A percentile compares a stretch with the other conserved stretches of the same genome.
phyloP scores from a whole-genome alignment of 2,888 invertebrate genomes.

The Nomada flava region DNA sequence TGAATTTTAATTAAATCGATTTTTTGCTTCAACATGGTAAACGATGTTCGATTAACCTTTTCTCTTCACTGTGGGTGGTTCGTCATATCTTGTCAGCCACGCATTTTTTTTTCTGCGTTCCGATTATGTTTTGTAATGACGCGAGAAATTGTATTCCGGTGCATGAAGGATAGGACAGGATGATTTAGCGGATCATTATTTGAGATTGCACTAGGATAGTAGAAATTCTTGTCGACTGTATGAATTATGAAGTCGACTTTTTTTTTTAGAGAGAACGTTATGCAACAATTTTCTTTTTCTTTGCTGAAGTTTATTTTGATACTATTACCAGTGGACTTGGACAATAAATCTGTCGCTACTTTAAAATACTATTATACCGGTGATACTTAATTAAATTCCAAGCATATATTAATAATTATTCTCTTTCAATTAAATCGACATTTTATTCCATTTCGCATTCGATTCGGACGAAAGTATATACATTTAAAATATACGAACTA shows the following conservation, averaged over 20 bases:
- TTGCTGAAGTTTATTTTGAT: no score
- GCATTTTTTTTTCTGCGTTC: neutral
- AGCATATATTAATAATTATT: neutral
- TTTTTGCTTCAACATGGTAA: neutral
- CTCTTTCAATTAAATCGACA: neutral
- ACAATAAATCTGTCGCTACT: no score
- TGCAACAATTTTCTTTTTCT: no score
- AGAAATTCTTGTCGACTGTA: neutral
- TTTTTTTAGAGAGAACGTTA: neutral
- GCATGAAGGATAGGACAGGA: neutral
- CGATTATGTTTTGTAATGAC: slow-evolving; percentile 7
- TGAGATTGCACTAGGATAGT: neutral
- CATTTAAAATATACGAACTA: no score
- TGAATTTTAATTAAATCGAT: slow-evolving; percentile 11
- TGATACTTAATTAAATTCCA: no score
- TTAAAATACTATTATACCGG: no score
- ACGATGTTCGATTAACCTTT: slow-evolving; percentile 14
- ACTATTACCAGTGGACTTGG: no score
- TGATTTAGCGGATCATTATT: neutral
- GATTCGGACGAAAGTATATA: no score
- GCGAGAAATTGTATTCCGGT: slow-evolving; percentile 9
- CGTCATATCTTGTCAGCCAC: neutral
- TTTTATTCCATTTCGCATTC: neutral
- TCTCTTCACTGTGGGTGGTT: slow-evolving; percentile 23
- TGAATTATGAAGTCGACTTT: no score